Evolutionary conservation across 2,888 invertebrate species (phyloP), one percentile per base, ranked within the genome.

Genomic region (Oligia strigilis): DNA sequence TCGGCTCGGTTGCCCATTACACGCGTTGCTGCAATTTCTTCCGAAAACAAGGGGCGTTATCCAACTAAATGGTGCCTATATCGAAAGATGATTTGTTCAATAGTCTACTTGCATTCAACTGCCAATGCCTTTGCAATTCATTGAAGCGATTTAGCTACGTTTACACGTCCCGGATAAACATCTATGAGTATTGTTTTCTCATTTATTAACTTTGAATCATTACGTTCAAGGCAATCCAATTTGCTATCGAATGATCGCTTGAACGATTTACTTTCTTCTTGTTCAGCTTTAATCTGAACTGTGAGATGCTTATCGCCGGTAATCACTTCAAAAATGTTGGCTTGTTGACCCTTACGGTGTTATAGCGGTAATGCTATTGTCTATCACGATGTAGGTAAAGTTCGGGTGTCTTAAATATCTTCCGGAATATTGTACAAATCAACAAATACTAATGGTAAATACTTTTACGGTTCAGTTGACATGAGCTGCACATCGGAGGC

Each of bases 241-340:
- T 88, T 82, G 80, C 85, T 87, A 83, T 87, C 89, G 82, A 88
- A 88, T 87, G 91, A 86, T 89, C 85, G 81, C 86, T 93, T 93
- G 90, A 91, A 87, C 90, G 85, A 90, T 92, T 93, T 92, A 92
- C 92, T 94, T 93, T 94, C 93, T 90, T 93, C 83, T 87, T 78
- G 87, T 89, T 90, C 88, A 87, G 77, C 87, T 90, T 90, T 90
- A 87, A 87, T 88, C 83, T 88, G 78, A 90, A 91, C 86, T 89
- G 76, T 77, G 81, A 84, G 87, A 90, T 90, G 85, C 77, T 87
- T 87, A 87, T 90, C 85, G 72, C 55, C 70, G 64, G 82, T 85
- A 85, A 88, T 88, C 85, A 82, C 83, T 85, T 87, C 71, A 82
- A 84, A 88, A 81, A 83, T 77, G 75, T 80, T 84, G 78, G 79